These are phyloP conservation scores for Chaetura pelagica DNA, from an alignment of 2,113 vertebrate genomes.

Conservation along the genomic window DNA sequence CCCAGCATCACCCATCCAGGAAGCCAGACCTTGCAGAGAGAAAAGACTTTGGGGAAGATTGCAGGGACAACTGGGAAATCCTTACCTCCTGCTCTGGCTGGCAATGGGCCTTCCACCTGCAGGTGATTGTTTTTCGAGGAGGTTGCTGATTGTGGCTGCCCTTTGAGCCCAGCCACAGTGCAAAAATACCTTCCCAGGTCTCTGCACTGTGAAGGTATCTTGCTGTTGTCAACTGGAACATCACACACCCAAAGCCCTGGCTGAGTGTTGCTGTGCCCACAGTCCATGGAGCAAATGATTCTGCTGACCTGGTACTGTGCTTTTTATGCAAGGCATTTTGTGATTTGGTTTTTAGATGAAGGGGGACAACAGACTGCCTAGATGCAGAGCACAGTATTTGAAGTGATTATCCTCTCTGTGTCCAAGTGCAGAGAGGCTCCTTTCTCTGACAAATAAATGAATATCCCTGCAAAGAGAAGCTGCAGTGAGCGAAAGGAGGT, in stretches of 20 bases:
- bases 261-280: fast-evolving
- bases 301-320: neutral
- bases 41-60: neutral
- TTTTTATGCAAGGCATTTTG: neutral
- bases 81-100: neutral
- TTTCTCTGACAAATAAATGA: neutral
- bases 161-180: neutral
- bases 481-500: neutral
- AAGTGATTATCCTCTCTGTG: neutral
- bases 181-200: neutral
- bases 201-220: neutral
- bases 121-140: fast-evolving
- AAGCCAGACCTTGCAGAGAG: neutral
- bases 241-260: neutral
- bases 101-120: neutral
- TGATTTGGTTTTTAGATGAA: neutral
- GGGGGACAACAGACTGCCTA: neutral
- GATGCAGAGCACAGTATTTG: neutral
- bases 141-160: neutral
- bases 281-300: neutral
- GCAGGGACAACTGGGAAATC: neutral
- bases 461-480: neutral
- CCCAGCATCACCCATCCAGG: neutral
- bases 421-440: neutral
- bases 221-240: neutral